These are phyloP conservation scores for Cotesia vestalis DNA, from an alignment of 1,140 invertebrate genomes.

Conservation along the genomic window DNA sequence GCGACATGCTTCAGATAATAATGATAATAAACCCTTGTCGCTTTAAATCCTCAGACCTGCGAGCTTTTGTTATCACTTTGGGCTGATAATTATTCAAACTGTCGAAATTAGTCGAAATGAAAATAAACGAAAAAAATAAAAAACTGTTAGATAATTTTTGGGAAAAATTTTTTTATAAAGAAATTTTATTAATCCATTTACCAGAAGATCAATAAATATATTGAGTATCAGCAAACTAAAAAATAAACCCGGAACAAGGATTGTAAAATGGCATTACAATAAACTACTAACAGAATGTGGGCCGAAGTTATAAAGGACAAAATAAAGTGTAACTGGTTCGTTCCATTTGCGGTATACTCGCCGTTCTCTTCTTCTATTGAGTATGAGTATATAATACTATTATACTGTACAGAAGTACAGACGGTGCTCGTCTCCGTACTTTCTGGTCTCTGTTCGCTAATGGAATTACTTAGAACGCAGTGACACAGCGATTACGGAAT, in stretches of 20 bases:
- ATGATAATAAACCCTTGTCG: constrained; percentile 35
- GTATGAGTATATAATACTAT: no score
- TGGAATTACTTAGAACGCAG: constrained; percentile 18
- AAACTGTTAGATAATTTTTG: no score
- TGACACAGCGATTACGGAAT: constrained; percentile 20
- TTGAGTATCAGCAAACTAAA: constrained; percentile 18
- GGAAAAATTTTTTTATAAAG: no score
- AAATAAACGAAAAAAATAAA: no score
- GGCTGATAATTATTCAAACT: no score
- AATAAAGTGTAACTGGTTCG: constrained; percentile 18
- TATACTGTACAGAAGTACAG: no score
- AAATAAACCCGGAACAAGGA: constrained; percentile 36
- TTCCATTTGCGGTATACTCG: constrained; percentile 4
- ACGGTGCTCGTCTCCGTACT: not conserved
- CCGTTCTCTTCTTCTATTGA: not conserved
- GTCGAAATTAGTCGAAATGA: no score
- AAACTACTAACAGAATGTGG: constrained; percentile 49
- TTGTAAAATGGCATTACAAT: not conserved
- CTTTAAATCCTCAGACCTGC: constrained; percentile 3
- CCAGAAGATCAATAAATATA: no score
- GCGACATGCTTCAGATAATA: constrained; percentile 28
- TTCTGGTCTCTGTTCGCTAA: not conserved
- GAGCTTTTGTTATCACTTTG: no score
- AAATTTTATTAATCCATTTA: no score
- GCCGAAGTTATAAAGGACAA: constrained; percentile 5